These are phyloP conservation scores for Pseudomyrmex concolor DNA, from an alignment of 1,140 invertebrate species.

Conservation along the genomic window DNA sequence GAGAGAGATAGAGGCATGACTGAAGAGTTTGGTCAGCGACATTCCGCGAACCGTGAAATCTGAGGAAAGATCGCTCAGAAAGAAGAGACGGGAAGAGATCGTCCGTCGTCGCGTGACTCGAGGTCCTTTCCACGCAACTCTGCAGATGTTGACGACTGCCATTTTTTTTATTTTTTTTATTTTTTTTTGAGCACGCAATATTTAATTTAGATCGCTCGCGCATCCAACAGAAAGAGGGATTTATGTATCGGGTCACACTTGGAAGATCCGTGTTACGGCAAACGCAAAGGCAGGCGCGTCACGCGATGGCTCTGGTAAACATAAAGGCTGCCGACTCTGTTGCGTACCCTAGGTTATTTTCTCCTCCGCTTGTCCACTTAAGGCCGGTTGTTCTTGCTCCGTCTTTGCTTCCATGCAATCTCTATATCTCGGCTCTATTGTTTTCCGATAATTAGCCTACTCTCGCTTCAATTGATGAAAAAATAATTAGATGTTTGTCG, in stretches of 20 bases:
- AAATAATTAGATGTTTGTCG: constrained; percentile 49
- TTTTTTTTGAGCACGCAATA: constrained; percentile 50
- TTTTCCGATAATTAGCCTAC: constrained; percentile 50
- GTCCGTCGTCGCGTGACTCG: constrained; percentile 70
- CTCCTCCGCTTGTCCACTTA: constrained; percentile 55
- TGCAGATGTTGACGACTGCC: constrained; percentile 63
- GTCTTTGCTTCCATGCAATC: constrained; percentile 35
- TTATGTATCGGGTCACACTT: constrained; percentile 52
- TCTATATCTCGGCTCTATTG: constrained; percentile 40
- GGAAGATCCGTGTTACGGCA: constrained; percentile 43
- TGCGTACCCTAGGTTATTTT: constrained; percentile 59
- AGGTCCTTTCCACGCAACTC: constrained; percentile 54
- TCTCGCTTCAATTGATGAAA: background rate
- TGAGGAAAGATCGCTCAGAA: constrained; percentile 4
- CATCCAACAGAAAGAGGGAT: background rate
- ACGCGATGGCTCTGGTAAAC: constrained; percentile 56
- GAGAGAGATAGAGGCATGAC: background rate
- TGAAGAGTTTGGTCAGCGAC: constrained; percentile 42
- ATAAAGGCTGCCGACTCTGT: constrained; percentile 44
- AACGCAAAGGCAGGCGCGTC: constrained; percentile 39
- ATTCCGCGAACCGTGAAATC: constrained; percentile 44
- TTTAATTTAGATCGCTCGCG: constrained; percentile 55
- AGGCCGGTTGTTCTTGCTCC: constrained; percentile 47
- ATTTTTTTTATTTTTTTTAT: constrained; percentile 15
- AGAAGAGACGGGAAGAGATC: background rate